phyloP scores from a whole-genome alignment of 2,113 vertebrate species.

The Chiloscyllium plagiosum region DNA sequence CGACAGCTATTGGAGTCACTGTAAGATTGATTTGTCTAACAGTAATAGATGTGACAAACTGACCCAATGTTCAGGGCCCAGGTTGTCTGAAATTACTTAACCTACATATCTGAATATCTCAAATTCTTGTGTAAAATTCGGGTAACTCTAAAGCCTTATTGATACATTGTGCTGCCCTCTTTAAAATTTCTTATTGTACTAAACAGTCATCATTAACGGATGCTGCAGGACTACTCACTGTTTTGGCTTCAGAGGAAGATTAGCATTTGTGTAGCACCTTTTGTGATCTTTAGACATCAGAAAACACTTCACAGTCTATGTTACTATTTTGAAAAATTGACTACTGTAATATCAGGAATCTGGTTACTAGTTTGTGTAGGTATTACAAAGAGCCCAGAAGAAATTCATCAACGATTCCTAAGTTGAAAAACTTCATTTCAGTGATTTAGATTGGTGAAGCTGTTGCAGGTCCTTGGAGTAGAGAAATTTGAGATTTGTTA shows the following conservation, averaged over 20 bases:
- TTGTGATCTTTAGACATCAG: not conserved
- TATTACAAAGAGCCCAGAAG: too few species aligned
- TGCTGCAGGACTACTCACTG: not conserved
- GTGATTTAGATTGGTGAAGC: too few species aligned
- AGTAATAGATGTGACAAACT: not conserved
- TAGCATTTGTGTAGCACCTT: not conserved
- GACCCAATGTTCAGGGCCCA: not conserved
- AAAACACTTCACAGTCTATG: not conserved
- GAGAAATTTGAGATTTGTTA: too few species aligned
- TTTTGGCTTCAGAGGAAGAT: not conserved
- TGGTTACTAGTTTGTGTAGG: too few species aligned
- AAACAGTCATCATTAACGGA: not conserved
- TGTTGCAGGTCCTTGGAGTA: too few species aligned
- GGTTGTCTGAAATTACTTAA: not conserved
- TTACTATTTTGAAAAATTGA: not conserved
- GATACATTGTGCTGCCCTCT: not conserved
- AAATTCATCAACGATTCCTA: too few species aligned
- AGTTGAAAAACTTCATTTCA: too few species aligned
- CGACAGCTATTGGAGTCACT: conserved; percentile 87
- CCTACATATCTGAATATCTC: not conserved
- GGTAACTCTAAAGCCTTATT: not conserved
- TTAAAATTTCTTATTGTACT: not conserved
- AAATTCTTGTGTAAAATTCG: not conserved
- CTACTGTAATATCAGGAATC: not conserved
- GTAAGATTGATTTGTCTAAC: conserved; percentile 58